phyloP scores from a whole-genome alignment of 2,797 vertebrate species.

The Etheostoma perlongum region DNA sequence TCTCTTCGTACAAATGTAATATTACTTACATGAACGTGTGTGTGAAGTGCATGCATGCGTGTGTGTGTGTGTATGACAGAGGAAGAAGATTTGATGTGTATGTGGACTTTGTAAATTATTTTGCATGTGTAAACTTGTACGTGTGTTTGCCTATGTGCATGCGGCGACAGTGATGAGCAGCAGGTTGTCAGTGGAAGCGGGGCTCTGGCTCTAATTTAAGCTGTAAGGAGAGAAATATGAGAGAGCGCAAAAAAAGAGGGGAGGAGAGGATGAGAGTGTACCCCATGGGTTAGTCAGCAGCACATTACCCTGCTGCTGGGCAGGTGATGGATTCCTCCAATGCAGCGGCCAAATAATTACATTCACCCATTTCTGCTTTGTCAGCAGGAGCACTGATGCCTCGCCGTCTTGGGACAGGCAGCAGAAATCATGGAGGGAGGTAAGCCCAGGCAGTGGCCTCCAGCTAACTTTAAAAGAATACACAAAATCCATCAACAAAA shows the following conservation, averaged over 20 bases:
- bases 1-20: not conserved
- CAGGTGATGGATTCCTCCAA: constrained; percentile 83
- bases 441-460: constrained; percentile 38
- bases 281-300: constrained; percentile 78
- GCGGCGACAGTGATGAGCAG: constrained; percentile 63
- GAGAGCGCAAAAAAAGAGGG: constrained; percentile 35
- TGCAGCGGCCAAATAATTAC: constrained; percentile 83
- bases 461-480: constrained; percentile 51
- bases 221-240: constrained; percentile 67
- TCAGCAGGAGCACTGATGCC: constrained; percentile 81
- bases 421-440: constrained; percentile 71
- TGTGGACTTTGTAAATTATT: constrained; percentile 9
- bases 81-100: not conserved
- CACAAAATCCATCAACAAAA: constrained; percentile 48
- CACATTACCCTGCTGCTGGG: constrained; percentile 70
- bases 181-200: constrained; percentile 57
- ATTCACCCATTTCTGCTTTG: constrained; percentile 80
- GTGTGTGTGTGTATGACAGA: not conserved
- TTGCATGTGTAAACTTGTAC: constrained; percentile 23
- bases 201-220: constrained; percentile 71
- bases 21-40: not conserved
- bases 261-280: constrained; percentile 31
- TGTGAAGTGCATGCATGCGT: not conserved
- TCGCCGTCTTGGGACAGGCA: constrained; percentile 57
- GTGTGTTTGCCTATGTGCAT: constrained; percentile 42